phyloP scores from a whole-genome alignment of 2,888 invertebrate genomes.

The Amiota minor region DNA sequence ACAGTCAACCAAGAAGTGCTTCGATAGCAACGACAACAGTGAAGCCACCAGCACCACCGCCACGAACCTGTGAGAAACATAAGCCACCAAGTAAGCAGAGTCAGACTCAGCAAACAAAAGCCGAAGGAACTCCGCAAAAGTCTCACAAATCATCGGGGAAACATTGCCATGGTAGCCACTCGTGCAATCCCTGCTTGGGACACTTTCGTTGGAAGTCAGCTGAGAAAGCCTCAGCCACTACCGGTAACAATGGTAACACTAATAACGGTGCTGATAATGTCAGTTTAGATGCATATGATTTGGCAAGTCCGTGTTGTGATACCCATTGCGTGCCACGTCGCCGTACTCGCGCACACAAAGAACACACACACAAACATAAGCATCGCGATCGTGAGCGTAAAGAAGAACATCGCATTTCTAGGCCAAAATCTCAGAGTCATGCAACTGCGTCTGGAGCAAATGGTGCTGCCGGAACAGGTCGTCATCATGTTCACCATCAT shows the following conservation, averaged over 20 bases:
- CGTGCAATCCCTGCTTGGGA: slow-evolving; percentile 83
- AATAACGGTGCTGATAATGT: slow-evolving; percentile 79
- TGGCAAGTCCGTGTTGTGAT: slow-evolving; percentile 90
- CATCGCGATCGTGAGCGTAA: slow-evolving; percentile 74
- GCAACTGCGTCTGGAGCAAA: slow-evolving; percentile 47
- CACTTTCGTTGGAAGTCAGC: slow-evolving; percentile 73
- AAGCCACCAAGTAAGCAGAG: slow-evolving; percentile 61
- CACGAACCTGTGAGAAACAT: slow-evolving; percentile 70
- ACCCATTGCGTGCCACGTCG: slow-evolving; percentile 86
- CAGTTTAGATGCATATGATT: slow-evolving; percentile 88
- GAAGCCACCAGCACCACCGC: slow-evolving; percentile 69
- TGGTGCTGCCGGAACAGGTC: slow-evolving; percentile 51
- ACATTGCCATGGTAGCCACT: slow-evolving; percentile 75
- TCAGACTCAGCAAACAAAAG: slow-evolving; percentile 36
- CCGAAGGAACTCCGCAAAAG: slow-evolving; percentile 49
- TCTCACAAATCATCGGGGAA: slow-evolving; percentile 63
- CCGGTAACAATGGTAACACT: slow-evolving; percentile 31
- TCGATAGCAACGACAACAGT: slow-evolving; percentile 24
- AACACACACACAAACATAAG: slow-evolving; percentile 78
- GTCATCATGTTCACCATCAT: slow-evolving; percentile 41
- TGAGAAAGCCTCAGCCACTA: slow-evolving; percentile 63
- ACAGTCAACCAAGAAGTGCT: slow-evolving; percentile 47
- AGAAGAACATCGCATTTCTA: slow-evolving; percentile 64
- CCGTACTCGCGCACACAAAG: slow-evolving; percentile 77
- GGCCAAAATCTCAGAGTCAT: slow-evolving; percentile 68